Evolutionary conservation across 1,140 invertebrate species (phyloP).

Genomic region (Potamilus streckersoni): DNA sequence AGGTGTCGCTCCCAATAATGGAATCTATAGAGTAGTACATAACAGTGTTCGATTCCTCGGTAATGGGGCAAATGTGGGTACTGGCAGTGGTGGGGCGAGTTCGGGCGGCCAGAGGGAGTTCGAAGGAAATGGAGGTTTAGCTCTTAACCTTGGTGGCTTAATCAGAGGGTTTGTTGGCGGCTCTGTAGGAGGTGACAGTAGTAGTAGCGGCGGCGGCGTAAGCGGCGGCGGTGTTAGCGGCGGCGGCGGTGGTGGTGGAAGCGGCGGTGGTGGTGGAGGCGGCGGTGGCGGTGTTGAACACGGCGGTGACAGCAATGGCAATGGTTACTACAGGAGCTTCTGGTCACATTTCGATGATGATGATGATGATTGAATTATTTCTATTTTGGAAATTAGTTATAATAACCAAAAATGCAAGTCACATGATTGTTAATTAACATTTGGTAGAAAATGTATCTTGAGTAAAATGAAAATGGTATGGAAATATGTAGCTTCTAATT

Average conservation of each 20-base stretch:
- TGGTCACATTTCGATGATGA: too few species aligned
- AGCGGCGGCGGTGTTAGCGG: neutral
- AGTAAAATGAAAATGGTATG: too few species aligned
- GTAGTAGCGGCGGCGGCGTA: neutral
- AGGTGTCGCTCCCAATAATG: too few species aligned
- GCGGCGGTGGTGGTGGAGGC: neutral
- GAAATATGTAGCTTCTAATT: too few species aligned
- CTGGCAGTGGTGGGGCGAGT: neutral
- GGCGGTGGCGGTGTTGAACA: neutral
- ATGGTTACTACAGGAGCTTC: neutral
- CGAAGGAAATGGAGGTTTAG: conserved; percentile 25
- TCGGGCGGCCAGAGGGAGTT: conserved; percentile 23
- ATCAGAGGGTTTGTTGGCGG: neutral
- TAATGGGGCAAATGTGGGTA: too few species aligned
- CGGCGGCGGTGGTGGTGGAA: neutral
- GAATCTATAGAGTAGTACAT: too few species aligned
- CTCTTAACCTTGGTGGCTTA: conserved; percentile 1
- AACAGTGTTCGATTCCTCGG: too few species aligned
- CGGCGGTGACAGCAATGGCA: neutral
- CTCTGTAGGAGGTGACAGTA: neutral
- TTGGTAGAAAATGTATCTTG: too few species aligned
- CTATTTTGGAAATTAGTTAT: too few species aligned
- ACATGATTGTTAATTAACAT: too few species aligned
- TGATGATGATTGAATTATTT: too few species aligned
- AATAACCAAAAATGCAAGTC: too few species aligned